Evolutionary conservation across 2,113 vertebrate species (phyloP), one percentile per base, ranked within the genome.

Genomic region (Rhinichthys klamathensis): DNA sequence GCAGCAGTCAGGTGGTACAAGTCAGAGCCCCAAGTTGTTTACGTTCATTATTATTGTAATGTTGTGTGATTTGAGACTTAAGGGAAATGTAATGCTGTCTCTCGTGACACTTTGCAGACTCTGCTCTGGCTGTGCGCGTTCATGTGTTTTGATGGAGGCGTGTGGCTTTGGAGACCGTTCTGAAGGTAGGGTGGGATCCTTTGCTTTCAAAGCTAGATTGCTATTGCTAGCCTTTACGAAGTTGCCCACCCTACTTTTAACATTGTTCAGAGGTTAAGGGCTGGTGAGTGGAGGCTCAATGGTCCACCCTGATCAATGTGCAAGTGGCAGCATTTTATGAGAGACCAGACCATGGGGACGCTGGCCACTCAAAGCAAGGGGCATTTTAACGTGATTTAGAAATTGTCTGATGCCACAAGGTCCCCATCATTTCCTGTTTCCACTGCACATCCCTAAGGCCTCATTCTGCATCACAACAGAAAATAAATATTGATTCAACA

Each of bases 401-500:
- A 74, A 89, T 87, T 85, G 81, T 85, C 89, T 92, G 74, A 76
- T 90, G 38, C 84, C 76, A n/a, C 46, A 83, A 85, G 75, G 81
- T 89, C 91, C 82, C 84, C 79, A 76, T 69, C 82, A 75, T 90
- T 88, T 91, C 65, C 74, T 87, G 76, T 89, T 87, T 83, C 0
- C 88, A 49, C 83, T 0, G 83, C 49, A 88, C 54, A 63, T 87
- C 74, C 85, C 83, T 60, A 58, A 38, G 90, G 85, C 56, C 73
- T 87, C 91, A 83, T 88, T 86, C 61, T 81, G 85, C 87, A 77
- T 87, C 86, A 83, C n/a, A 88, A 58, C 80, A 74, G 65, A 76
- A 91, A 92, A 90, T 92, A 93, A 94, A 92, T 84, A 89, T 90
- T 87, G 73, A 92, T 84, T 82, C 9, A 74, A 85, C 77, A 86